Evolutionary conservation across 2,113 vertebrate genomes (phyloP).

Genomic region (Lycaon pictus): DNA sequence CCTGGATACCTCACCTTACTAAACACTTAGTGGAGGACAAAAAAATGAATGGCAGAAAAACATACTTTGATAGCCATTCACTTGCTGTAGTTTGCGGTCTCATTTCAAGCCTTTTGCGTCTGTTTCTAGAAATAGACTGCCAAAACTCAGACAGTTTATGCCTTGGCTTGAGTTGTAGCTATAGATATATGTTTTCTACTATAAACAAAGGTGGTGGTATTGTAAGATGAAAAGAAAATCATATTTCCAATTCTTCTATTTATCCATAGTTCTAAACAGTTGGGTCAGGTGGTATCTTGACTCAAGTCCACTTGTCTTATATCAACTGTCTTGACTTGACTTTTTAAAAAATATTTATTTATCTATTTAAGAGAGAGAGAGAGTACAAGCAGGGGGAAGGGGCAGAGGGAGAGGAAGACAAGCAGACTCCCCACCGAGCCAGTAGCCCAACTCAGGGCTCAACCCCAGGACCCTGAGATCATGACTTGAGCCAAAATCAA

Average conservation of each 20-base stretch:
- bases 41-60: neutral
- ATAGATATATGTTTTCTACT: neutral
- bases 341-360: neutral
- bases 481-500: neutral
- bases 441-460: neutral
- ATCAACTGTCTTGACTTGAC: neutral
- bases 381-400: neutral
- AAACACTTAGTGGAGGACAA: neutral
- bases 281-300: neutral
- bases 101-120: neutral
- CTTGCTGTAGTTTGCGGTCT: neutral
- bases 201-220: neutral
- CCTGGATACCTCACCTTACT: neutral
- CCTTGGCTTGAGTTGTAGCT: neutral
- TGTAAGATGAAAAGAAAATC: neutral
- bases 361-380: neutral
- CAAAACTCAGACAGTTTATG: neutral
- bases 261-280: neutral
- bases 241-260: neutral
- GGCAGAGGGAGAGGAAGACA: neutral
- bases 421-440: neutral
- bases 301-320: neutral
- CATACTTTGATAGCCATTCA: neutral
- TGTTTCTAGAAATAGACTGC: neutral
- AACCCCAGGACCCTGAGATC: neutral